Conservation (phyloP, 2,888 invertebrate species). For the Timema podura region DNA sequence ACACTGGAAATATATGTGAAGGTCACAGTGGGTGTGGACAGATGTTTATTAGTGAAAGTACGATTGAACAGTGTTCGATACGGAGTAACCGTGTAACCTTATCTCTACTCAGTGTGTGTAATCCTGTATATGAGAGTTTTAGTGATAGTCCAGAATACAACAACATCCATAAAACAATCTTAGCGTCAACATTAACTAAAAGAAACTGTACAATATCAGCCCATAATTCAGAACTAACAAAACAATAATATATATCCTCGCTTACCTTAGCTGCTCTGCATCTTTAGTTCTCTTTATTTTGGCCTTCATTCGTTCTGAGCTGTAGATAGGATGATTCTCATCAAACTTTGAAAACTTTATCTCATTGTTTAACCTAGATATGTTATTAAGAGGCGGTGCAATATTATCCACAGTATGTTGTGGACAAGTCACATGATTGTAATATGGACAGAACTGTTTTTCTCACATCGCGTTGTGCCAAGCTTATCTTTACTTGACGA, state of each 20-base stretch:
- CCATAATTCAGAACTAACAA: not conserved
- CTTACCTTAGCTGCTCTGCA: conserved; percentile 39
- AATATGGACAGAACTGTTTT: conserved; percentile 72
- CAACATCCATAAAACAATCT: too few species aligned
- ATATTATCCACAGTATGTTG: conserved; percentile 82
- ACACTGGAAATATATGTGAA: too few species aligned
- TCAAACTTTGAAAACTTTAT: conserved; percentile 43
- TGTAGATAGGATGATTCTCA: conserved; percentile 53
- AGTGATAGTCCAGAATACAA: too few species aligned
- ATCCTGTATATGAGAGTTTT: too few species aligned
- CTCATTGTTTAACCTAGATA: conserved; percentile 45
- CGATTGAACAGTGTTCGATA: too few species aligned
- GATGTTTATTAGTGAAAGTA: too few species aligned
- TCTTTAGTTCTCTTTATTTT: conserved; percentile 47
- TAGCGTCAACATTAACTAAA: too few species aligned
- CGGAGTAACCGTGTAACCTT: too few species aligned
- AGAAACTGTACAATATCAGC: not conserved
- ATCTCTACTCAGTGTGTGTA: too few species aligned
- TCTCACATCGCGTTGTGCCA: conserved; percentile 64
- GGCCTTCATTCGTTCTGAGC: conserved; percentile 48
- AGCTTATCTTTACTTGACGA: conserved; percentile 66
- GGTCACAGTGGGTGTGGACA: too few species aligned
- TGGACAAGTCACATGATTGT: conserved; percentile 76
- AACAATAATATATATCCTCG: not conserved
- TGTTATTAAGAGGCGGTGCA: conserved; percentile 43